Conservation (phyloP, 2,113 vertebrate genomes). For the Corydoras maculifer region DNA sequence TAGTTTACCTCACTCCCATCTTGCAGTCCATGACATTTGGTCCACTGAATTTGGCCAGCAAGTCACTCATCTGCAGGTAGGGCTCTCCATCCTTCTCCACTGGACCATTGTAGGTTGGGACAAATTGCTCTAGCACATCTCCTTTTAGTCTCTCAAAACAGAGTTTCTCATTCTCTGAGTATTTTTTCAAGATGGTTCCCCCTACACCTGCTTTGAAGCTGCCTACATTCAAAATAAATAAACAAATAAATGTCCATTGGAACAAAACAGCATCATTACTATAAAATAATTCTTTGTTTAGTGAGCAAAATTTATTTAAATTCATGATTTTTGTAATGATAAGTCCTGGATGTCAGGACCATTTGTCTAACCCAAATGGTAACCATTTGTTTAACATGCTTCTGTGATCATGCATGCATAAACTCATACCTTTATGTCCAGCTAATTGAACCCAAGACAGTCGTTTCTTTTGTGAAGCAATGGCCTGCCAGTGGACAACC, state of each 20-base stretch:
- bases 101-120: conserved; percentile 81
- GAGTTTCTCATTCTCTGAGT: conserved; percentile 82
- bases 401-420: too few species aligned
- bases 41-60: conserved; percentile 80
- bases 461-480: conserved; percentile 80
- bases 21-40: conserved; percentile 98
- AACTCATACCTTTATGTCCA: conserved; percentile 81
- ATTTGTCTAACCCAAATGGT: too few species aligned
- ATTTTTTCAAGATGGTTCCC: conserved; percentile 90
- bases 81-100: conserved; percentile 86
- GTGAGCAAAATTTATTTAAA: too few species aligned
- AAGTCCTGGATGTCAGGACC: too few species aligned
- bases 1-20: conserved; percentile 71
- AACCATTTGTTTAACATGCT: too few species aligned
- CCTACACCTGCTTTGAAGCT: conserved; percentile 90
- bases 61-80: conserved; percentile 87
- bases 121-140: conserved; percentile 73
- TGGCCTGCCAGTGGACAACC: conserved; percentile 83
- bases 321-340: too few species aligned
- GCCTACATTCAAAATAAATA: conserved; percentile 59
- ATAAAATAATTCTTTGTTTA: too few species aligned
- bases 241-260: too few species aligned
- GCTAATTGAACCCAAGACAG: conserved; percentile 92
- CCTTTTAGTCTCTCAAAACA: conserved; percentile 80
- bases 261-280: too few species aligned